Evolutionary conservation across 1,140 invertebrate species (phyloP), one percentile per base, ranked within the genome.

Genomic region (Homarus americanus): DNA sequence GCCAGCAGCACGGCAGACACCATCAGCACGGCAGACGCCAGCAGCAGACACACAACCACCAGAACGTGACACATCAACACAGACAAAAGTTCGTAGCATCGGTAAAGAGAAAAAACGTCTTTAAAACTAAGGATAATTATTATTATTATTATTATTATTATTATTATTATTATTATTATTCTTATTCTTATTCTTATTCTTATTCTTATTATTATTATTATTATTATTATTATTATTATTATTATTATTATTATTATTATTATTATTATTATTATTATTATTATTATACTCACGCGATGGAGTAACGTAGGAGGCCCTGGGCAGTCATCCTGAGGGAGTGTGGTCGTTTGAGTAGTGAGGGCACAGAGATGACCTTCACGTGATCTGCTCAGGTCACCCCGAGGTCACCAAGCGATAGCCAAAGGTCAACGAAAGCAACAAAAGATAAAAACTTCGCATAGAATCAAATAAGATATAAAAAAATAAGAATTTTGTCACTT

Each of bases 281-380:
- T 63, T 63, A n/a, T n/a, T n/a, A n/a, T n/a, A n/a, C n/a, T n/a
- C n/a, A n/a, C n/a, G n/a, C n/a, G n/a, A n/a, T n/a, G n/a, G n/a
- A 87, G 44, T 87, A 87, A 10, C 84, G 24, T 20, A 87, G 63
- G 12, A 87, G 84, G 0, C 49, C 73, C 1, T 75, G 32, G n/a
- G 10, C 24, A n/a, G 84, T 53, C 34, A 87, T 76, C n/a, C 84
- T 44, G 73, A 76, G 84, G 32, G 84, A 87, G 24, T 76, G 84
- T 12, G 84, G 84, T 4, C 36, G 72, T 2, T 49, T 36, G 1
- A 87, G 72, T 4, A 87, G 53, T 10, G 84, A 36, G n/a, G 84
- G 84, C 41, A 78, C 40, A 10, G 9, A 20, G 73, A 87, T 78
- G 9, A 15, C 84, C 84, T 87, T 87, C n/a, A 38, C 84, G 49